Conservation (phyloP, 1,140 invertebrate genomes). For the Zelostemma sp. region DNA sequence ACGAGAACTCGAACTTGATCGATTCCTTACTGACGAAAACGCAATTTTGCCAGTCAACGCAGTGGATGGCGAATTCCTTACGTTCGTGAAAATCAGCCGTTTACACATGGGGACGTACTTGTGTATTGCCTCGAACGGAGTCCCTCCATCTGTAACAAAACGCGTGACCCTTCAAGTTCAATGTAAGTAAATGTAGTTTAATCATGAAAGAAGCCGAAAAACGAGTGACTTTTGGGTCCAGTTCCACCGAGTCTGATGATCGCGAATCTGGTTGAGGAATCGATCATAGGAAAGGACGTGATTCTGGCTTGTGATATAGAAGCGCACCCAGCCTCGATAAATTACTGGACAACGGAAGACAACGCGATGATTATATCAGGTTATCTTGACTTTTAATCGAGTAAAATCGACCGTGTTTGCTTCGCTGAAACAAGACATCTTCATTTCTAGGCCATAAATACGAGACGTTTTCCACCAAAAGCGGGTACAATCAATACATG, state of each 20-base stretch:
- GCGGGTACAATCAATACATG: constrained; percentile 89
- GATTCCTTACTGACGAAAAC: background rate
- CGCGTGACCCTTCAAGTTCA: constrained; percentile 86
- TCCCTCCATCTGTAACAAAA: constrained; percentile 89
- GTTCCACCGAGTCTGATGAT: constrained; percentile 91
- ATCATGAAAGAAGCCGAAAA: background rate
- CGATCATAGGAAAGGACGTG: constrained; percentile 85
- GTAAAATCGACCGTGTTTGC: too few relatives aligned
- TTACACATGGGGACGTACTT: constrained; percentile 92
- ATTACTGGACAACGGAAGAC: constrained; percentile 88
- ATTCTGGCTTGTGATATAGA: constrained; percentile 88
- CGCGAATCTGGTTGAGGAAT: constrained; percentile 87
- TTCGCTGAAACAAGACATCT: background rate
- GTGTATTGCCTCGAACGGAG: constrained; percentile 88
- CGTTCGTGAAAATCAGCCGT: constrained; percentile 88
- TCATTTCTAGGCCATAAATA: constrained; percentile 83
- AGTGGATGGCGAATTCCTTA: constrained; percentile 86
- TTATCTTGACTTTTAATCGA: constrained; percentile 50
- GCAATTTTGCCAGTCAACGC: constrained; percentile 78
- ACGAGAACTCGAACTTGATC: background rate
- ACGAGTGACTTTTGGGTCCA: constrained; percentile 53
- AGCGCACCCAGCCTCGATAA: constrained; percentile 89
- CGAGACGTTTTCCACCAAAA: constrained; percentile 82
- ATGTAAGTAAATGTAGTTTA: constrained; percentile 78
- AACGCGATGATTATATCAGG: constrained; percentile 91